Evolutionary conservation across 2,113 vertebrate genomes (phyloP).

Genomic region (Dromaius novaehollandiae): DNA sequence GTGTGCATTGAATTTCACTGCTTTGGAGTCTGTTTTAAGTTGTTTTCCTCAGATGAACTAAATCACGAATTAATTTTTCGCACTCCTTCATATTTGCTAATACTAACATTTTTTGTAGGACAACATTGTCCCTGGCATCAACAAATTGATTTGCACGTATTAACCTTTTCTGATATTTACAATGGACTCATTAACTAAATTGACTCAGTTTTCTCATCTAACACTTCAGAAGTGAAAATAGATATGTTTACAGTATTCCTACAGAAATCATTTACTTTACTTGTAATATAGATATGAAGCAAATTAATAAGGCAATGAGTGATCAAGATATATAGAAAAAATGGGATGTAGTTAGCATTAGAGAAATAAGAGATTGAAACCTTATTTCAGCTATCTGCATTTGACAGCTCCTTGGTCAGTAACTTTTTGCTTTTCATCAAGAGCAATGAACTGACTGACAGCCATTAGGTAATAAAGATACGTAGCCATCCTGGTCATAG

Average conservation of each 20-base stretch:
- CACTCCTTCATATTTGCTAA: neutral
- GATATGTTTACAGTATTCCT: neutral
- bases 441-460: neutral
- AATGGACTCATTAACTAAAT: neutral
- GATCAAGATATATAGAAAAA: neutral
- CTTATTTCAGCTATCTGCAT: neutral
- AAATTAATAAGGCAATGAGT: neutral
- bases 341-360: neutral
- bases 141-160: neutral
- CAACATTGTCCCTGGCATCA: neutral
- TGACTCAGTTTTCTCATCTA: neutral
- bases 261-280: neutral
- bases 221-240: neutral
- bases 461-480: neutral
- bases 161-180: neutral
- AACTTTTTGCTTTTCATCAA: neutral
- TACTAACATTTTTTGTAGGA: neutral
- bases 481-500: neutral
- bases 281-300: neutral
- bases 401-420: neutral
- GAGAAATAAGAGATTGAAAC: neutral
- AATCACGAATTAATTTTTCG: neutral
- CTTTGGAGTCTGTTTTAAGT: neutral
- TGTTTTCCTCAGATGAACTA: neutral
- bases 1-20: neutral